These are phyloP conservation scores for Drosophila setosimentum DNA, from an alignment of 2,888 invertebrate genomes.

Conservation along the genomic window DNA sequence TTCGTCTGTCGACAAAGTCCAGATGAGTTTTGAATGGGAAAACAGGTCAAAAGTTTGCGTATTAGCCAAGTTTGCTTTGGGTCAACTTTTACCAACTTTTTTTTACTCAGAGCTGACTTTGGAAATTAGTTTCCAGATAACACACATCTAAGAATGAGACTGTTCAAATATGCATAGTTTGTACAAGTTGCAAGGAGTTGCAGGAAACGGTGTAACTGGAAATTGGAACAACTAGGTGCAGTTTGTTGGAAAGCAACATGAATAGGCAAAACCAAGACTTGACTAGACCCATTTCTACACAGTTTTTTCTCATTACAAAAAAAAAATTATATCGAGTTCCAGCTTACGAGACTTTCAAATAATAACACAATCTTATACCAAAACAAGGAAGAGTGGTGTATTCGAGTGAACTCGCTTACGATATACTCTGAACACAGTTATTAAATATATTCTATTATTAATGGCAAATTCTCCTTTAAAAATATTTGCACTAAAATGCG, in stretches of 20 bases:
- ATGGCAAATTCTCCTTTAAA: no score
- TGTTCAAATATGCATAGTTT: slow-evolving; percentile 40
- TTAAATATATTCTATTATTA: no score
- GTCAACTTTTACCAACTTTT: slow-evolving; percentile 39
- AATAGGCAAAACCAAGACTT: neutral
- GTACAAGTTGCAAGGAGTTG: slow-evolving; percentile 1
- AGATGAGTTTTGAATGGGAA: slow-evolving; percentile 34
- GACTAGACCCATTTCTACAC: neutral
- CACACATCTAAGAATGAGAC: slow-evolving; percentile 12
- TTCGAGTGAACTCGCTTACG: no score
- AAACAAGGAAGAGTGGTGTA: no score
- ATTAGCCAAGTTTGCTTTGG: slow-evolving; percentile 18
- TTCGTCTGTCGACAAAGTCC: slow-evolving; percentile 33
- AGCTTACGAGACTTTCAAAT: neutral
- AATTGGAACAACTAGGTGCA: neutral
- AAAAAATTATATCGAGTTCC: neutral
- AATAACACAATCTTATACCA: slow-evolving; percentile 7
- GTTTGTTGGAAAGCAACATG: neutral
- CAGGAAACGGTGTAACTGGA: slow-evolving; percentile 1
- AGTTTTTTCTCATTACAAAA: neutral
- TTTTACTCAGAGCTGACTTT: slow-evolving; percentile 36
- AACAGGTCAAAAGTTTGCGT: slow-evolving; percentile 31
- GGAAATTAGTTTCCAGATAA: slow-evolving; percentile 54
- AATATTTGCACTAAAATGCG: no score
- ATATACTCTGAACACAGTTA: no score